Conservation (phyloP, 2,888 invertebrate genomes). For the Latheticus oryzae region DNA sequence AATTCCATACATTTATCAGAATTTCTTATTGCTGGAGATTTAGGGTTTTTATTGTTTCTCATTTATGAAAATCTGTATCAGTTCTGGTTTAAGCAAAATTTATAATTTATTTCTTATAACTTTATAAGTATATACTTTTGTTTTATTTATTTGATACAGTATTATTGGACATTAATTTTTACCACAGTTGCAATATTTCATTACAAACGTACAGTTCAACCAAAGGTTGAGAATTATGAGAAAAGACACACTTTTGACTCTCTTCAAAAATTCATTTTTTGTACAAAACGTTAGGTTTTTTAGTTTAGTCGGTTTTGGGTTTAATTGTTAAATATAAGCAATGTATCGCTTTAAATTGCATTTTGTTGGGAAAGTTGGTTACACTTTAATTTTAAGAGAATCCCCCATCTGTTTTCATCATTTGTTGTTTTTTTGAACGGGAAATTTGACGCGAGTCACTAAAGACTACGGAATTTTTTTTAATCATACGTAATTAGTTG, state of each 20-base stretch:
- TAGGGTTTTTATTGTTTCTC: not conserved
- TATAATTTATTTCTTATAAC: conserved; percentile 8
- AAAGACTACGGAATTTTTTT: conserved; percentile 36
- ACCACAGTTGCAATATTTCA: conserved; percentile 14
- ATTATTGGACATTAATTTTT: conserved; percentile 7
- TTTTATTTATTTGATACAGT: conserved; percentile 8
- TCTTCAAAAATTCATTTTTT: conserved; percentile 26
- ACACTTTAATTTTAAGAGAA: conserved; percentile 25
- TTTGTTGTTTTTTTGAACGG: too few species aligned
- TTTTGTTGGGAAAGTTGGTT: conserved; percentile 35
- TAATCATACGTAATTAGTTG: conserved; percentile 22
- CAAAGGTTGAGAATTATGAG: conserved; percentile 5
- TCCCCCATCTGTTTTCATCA: too few species aligned
- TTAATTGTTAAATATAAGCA: conserved; percentile 28
- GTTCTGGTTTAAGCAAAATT: conserved; percentile 3
- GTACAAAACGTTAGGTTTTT: conserved; percentile 24
- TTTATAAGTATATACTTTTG: conserved; percentile 11
- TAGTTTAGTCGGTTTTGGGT: conserved; percentile 37
- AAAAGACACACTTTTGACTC: conserved; percentile 28
- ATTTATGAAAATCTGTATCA: conserved; percentile 1
- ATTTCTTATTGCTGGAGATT: too few species aligned
- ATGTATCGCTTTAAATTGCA: conserved; percentile 27
- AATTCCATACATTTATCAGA: too few species aligned
- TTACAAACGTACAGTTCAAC: conserved; percentile 13
- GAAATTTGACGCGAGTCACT: too few species aligned